Conservation (phyloP, 2,888 invertebrate genomes). For the Euplexia lucipara region DNA sequence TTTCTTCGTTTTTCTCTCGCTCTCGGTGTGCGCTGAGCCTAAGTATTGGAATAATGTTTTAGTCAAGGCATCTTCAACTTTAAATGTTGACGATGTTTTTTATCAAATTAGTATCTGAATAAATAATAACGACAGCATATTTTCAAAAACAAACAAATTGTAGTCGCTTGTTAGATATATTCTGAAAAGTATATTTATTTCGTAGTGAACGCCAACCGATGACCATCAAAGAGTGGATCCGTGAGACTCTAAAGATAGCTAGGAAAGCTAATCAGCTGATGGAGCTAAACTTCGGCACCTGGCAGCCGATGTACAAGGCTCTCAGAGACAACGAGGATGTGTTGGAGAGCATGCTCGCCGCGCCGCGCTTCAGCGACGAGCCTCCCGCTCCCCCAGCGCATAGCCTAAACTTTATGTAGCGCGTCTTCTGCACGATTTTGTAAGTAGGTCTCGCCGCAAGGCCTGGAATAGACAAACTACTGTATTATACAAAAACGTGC, state of each 20-base stretch:
- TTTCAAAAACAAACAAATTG: neutral
- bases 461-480: constrained; percentile 23
- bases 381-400: constrained; percentile 73
- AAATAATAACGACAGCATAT: neutral
- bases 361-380: constrained; percentile 70
- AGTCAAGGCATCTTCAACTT: too few relatives aligned
- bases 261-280: constrained; percentile 88
- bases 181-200: constrained; percentile 1
- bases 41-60: too few relatives aligned
- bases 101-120: too few relatives aligned
- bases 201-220: constrained; percentile 40
- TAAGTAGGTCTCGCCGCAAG: constrained; percentile 2
- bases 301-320: constrained; percentile 85
- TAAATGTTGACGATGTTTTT: too few relatives aligned
- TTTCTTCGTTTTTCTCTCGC: too few relatives aligned
- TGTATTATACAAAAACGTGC: constrained; percentile 6
- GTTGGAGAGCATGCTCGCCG: constrained; percentile 78
- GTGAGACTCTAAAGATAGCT: constrained; percentile 87
- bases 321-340: constrained; percentile 82
- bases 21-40: too few relatives aligned
- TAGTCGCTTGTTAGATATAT: neutral
- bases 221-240: constrained; percentile 83
- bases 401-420: constrained; percentile 25
- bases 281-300: constrained; percentile 89
- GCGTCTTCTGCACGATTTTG: neutral